A percentile compares a stretch with the other conserved stretches of the same genome.
phyloP scores from a whole-genome alignment of 2,888 invertebrate genomes.

The Brenthis hecate region DNA sequence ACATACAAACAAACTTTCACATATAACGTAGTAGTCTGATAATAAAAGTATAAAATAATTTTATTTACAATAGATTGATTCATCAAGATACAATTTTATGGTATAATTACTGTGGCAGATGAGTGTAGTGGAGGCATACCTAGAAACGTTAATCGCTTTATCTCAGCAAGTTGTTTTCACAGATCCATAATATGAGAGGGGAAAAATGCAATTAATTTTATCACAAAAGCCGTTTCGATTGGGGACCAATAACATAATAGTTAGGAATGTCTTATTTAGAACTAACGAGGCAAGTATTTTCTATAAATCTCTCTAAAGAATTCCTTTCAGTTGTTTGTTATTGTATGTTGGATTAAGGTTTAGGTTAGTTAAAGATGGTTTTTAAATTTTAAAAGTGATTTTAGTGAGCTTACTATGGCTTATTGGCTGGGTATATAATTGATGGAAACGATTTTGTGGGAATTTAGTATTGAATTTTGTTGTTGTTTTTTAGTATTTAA shows the following conservation, averaged over 20 bases:
- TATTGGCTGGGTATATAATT: background rate
- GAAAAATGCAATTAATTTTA: slow-evolving; percentile 76
- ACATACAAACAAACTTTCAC: no score
- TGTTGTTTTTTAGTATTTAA: no score
- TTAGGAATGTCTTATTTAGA: slow-evolving; percentile 47
- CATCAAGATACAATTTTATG: slow-evolving; percentile 9
- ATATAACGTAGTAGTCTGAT: no score
- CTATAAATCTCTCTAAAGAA: slow-evolving; percentile 36
- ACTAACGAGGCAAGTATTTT: slow-evolving; percentile 34
- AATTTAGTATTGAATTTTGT: no score
- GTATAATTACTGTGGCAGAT: slow-evolving; percentile 1
- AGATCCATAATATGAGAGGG: slow-evolving; percentile 47
- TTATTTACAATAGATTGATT: background rate
- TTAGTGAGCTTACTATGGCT: background rate
- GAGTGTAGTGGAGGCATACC: background rate
- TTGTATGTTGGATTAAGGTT: slow-evolving; percentile 13
- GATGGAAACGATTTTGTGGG: background rate
- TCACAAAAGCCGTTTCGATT: slow-evolving; percentile 65
- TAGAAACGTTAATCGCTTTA: slow-evolving; percentile 34
- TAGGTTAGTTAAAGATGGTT: background rate
- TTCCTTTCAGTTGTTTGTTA: slow-evolving; percentile 21
- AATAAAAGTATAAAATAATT: no score
- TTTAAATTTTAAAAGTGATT: slow-evolving; percentile 3
- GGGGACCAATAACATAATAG: slow-evolving; percentile 48
- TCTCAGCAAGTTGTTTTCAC: slow-evolving; percentile 41